Percentiles rank a stretch among this genome's conserved stretches.
phyloP scores from a whole-genome alignment of 2,113 vertebrate species.

The Panthera tigris region DNA sequence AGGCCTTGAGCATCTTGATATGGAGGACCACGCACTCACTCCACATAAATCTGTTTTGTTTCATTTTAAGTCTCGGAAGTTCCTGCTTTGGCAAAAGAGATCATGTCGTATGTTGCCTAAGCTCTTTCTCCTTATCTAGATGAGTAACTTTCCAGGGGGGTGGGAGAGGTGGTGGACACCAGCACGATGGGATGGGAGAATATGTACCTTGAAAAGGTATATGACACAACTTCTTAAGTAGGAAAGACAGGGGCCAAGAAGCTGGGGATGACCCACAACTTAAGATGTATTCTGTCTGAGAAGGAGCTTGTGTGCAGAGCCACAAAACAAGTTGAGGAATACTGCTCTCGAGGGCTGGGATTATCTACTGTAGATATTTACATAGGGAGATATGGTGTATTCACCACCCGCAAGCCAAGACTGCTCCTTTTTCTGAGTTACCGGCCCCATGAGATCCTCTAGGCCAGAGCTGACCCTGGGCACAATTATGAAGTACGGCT shows the following conservation, averaged over 20 bases:
- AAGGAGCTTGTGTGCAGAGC: neutral
- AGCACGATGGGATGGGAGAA: neutral
- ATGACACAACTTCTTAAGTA: neutral
- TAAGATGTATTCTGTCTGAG: neutral
- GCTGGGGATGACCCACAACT: neutral
- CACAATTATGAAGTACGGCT: neutral
- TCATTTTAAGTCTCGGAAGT: conserved; percentile 33
- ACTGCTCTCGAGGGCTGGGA: neutral
- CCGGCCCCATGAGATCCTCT: neutral
- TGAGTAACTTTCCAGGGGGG: neutral
- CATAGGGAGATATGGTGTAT: neutral
- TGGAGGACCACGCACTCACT: neutral
- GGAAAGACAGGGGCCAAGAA: neutral
- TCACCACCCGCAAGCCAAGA: neutral
- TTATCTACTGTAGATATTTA: neutral
- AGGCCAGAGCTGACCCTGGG: neutral
- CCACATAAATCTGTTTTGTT: conserved; percentile 46
- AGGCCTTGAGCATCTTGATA: conserved; percentile 37
- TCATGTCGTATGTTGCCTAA: neutral
- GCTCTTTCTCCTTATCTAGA: neutral
- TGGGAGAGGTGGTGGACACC: neutral
- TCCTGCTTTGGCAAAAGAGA: conserved; percentile 49
- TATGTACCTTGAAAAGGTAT: neutral
- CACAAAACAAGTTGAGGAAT: neutral
- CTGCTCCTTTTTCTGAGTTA: neutral